Conservation (phyloP, 1,140 invertebrate genomes). For the Bradysia coprophila region DNA sequence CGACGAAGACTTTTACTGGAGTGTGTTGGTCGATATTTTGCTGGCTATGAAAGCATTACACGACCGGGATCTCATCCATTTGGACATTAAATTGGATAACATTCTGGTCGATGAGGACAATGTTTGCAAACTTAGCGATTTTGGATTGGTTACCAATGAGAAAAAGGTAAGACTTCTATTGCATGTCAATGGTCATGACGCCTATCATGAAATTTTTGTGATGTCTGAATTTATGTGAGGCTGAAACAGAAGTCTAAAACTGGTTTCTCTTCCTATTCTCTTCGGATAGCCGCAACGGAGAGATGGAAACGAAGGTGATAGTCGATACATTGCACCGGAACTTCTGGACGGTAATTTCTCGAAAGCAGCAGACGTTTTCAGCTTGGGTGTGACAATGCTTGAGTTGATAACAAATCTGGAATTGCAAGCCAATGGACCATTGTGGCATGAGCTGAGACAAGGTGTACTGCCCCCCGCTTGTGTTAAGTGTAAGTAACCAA, state of each 20-base stretch:
- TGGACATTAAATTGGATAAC: slow-evolving; percentile 64
- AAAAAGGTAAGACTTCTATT: slow-evolving; percentile 32
- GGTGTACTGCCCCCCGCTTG: slow-evolving; percentile 23
- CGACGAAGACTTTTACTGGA: too few species aligned
- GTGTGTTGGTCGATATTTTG: too few species aligned
- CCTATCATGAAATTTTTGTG: not conserved
- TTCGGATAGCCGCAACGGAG: slow-evolving; percentile 25
- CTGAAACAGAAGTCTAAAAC: too few species aligned
- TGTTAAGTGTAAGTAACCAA: slow-evolving; percentile 12
- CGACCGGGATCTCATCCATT: slow-evolving; percentile 43
- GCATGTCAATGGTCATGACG: not conserved
- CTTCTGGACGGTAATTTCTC: slow-evolving; percentile 42
- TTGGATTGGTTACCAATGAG: slow-evolving; percentile 50
- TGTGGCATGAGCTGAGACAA: slow-evolving; percentile 46
- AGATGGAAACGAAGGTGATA: slow-evolving; percentile 60
- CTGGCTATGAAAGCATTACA: slow-evolving; percentile 46
- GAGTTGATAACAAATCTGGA: slow-evolving; percentile 53
- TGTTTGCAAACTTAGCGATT: slow-evolving; percentile 52
- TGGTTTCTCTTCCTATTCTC: not conserved
- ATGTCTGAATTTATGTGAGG: slow-evolving; percentile 17
- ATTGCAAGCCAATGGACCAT: slow-evolving; percentile 41
- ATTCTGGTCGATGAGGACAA: slow-evolving; percentile 41
- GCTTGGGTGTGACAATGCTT: slow-evolving; percentile 51
- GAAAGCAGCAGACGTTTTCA: slow-evolving; percentile 39
- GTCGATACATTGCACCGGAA: slow-evolving; percentile 56